Conservation (phyloP, 2,888 invertebrate genomes). For the Ophraella communa region DNA sequence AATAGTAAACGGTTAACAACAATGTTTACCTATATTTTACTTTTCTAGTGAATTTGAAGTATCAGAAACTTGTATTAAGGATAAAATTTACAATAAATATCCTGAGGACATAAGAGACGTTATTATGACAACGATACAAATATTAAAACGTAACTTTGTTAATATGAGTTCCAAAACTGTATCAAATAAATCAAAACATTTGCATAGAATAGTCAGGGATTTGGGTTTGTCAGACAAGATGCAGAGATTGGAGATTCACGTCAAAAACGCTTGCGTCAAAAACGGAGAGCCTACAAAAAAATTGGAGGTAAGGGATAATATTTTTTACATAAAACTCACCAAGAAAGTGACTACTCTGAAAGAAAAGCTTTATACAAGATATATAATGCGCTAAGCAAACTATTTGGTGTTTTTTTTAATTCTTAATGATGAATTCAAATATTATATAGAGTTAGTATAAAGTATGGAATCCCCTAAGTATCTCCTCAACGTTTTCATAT, state of each 20-base stretch:
- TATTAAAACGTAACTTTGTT: background rate
- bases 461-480: no score
- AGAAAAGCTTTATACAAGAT: no score
- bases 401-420: no score
- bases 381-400: no score
- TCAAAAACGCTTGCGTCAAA: background rate
- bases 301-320: conserved; percentile 2
- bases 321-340: no score
- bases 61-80: background rate
- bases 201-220: background rate
- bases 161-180: background rate
- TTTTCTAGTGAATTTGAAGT: background rate
- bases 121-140: background rate
- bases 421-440: no score
- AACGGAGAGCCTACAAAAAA: conserved; percentile 1
- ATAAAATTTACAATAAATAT: background rate
- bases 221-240: background rate
- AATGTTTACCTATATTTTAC: no score
- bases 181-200: background rate
- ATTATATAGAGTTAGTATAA: no score
- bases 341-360: no score
- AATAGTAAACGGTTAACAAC: no score
- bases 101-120: background rate
- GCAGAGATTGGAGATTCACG: background rate
- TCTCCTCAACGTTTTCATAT: no score